phyloP scores from a whole-genome alignment of 2,888 invertebrate species.

The Parascotia fuliginaria region DNA sequence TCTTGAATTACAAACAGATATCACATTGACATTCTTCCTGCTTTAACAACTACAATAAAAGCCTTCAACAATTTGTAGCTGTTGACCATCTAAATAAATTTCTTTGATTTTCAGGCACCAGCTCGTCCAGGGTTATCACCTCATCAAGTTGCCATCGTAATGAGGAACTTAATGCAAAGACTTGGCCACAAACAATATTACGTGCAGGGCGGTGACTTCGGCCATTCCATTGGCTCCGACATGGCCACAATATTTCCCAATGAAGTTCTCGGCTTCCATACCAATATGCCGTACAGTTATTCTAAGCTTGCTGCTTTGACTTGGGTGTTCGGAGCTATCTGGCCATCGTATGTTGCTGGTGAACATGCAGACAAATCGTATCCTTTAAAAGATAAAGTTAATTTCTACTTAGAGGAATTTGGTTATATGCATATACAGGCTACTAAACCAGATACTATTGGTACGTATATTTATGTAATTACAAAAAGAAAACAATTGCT shows the following conservation, averaged over 20 bases:
- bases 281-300: constrained; percentile 86
- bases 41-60: too few species aligned
- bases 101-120: constrained; percentile 65
- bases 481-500: too few species aligned
- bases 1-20: too few species aligned
- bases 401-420: constrained; percentile 73
- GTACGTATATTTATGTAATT: constrained; percentile 65
- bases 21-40: too few species aligned
- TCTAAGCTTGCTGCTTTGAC: constrained; percentile 56
- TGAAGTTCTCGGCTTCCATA: constrained; percentile 84
- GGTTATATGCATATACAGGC: constrained; percentile 91
- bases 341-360: constrained; percentile 79
- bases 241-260: constrained; percentile 88
- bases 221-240: constrained; percentile 86
- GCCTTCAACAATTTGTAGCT: too few species aligned
- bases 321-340: constrained; percentile 75
- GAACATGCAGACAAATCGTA: constrained; percentile 80
- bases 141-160: constrained; percentile 85
- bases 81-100: background rate
- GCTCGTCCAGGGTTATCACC: constrained; percentile 86
- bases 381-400: constrained; percentile 70
- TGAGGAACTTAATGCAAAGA: constrained; percentile 90
- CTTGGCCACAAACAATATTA: constrained; percentile 88
- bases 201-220: constrained; percentile 92
- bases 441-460: constrained; percentile 93